phyloP scores from a whole-genome alignment of 2,888 invertebrate species.

The Drosophila nr. perissopoda region DNA sequence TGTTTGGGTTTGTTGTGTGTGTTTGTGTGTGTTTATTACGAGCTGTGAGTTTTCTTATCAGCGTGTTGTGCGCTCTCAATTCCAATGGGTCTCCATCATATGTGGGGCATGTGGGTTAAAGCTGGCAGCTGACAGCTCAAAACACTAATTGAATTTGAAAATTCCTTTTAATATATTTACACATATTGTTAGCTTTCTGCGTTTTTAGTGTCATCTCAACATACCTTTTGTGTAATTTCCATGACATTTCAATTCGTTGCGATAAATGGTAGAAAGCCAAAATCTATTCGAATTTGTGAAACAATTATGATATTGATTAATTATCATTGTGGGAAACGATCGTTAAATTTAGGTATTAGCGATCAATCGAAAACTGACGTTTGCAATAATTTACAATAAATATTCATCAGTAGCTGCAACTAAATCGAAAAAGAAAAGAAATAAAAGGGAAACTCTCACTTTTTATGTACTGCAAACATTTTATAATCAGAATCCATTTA shows the following conservation, averaged over 20 bases:
- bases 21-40: background rate
- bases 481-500: too few species aligned
- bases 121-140: constrained; percentile 17
- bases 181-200: background rate
- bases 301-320: background rate
- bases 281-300: background rate
- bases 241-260: background rate
- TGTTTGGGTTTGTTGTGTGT: constrained; percentile 1
- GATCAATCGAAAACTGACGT: background rate
- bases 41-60: constrained; percentile 48
- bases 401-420: background rate
- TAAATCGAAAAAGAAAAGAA: background rate
- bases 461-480: background rate
- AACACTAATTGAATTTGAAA: constrained; percentile 18
- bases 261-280: background rate
- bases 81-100: constrained; percentile 23
- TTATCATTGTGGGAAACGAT: background rate
- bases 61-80: constrained; percentile 47
- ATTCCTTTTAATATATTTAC: background rate
- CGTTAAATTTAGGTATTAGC: background rate
- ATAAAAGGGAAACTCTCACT: constrained; percentile 4
- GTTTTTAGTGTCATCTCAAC: background rate
- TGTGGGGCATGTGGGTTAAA: constrained; percentile 51
- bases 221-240: background rate
- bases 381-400: background rate